Evolutionary conservation across 2,797 vertebrate genomes (phyloP).

Genomic region (Parotocinclus haroldoi): DNA sequence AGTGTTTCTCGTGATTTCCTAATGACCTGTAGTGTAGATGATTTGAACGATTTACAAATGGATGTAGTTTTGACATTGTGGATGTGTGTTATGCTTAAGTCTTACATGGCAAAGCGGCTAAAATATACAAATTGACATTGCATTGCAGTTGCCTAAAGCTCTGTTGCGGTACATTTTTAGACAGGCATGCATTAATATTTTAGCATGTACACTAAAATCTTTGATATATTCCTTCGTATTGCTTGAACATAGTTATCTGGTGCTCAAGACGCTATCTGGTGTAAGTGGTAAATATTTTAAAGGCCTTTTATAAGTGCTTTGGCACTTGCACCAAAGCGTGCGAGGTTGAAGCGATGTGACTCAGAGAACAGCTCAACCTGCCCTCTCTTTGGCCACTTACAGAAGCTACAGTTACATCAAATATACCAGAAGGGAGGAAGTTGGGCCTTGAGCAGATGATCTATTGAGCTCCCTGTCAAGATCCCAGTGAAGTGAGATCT

Average conservation of each 20-base stretch:
- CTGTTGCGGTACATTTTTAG: not conserved
- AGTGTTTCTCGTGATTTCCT: no score
- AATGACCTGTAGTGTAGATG: constrained; percentile 37
- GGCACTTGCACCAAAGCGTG: not conserved
- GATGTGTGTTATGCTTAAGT: no score
- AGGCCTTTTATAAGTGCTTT: not conserved
- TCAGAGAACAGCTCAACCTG: not conserved
- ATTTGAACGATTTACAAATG: constrained; percentile 44
- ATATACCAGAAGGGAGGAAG: not conserved
- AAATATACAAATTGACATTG: not conserved
- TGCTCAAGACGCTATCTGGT: not conserved
- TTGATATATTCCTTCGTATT: not conserved
- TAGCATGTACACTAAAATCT: not conserved
- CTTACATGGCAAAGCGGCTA: not conserved
- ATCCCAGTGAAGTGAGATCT: not conserved
- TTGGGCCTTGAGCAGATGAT: not conserved
- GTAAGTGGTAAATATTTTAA: not conserved
- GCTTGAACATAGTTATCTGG: not conserved
- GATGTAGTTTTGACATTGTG: constrained; percentile 2
- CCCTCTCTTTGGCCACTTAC: not conserved
- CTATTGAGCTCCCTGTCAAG: not conserved
- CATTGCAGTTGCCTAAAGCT: not conserved
- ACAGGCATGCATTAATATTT: not conserved
- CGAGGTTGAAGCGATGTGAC: constrained; percentile 1
- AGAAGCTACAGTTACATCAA: not conserved